Base-by-base conservation (phyloP, 2,797 vertebrate genomes). In the Buceros bicornis region DNA sequence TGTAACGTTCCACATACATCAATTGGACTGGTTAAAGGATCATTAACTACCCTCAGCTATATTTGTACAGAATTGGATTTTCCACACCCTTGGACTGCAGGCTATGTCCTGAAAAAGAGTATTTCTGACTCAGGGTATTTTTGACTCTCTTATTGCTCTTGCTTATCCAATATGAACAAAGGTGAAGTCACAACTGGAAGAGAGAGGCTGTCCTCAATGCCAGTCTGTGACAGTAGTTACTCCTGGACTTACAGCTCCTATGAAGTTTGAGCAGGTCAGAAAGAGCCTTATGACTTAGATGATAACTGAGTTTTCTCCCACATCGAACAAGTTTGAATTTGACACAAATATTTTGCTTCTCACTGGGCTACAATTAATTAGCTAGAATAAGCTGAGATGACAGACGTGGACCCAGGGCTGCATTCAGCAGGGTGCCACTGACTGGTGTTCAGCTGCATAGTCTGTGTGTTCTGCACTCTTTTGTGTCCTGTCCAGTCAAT, bases 11-110 rank as follows among this genome's bases (percentile, higher is more conserved):
- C 85, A 86, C 48, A 66, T 50, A 58, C 62, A 94, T 91, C 95
- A 92, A 42, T 71, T 47, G 43, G 78, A 54, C 40, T 78, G 45
- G 88, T 73, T 84, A 95, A 96, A 79, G 73, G 66, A 86, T 95
- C 96, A 94, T 95, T 96, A 96, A 85, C 88, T 80, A 93, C 93
- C 84, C 86, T 95, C 64, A 94, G 88, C 86, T 92, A 80, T 74
- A 77, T 77, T 94, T 77, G 72, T 85, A 89, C 50, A 71, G 86
- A 90, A 97, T 96, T 90, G 94, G 93, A 97, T 97, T 97, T 97
- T 97, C 96, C 96, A 96, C 74, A 61, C 88, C 57, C 74, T 72
- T 82, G 70, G 37, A 87, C 93, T 89, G 57, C 65, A 93, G 88
- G 71, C 93, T 93, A 71, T 4, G 2, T 42, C 13, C 91, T 54